phyloP scores from a whole-genome alignment of 2,113 vertebrate genomes.

The Python bivittatus region DNA sequence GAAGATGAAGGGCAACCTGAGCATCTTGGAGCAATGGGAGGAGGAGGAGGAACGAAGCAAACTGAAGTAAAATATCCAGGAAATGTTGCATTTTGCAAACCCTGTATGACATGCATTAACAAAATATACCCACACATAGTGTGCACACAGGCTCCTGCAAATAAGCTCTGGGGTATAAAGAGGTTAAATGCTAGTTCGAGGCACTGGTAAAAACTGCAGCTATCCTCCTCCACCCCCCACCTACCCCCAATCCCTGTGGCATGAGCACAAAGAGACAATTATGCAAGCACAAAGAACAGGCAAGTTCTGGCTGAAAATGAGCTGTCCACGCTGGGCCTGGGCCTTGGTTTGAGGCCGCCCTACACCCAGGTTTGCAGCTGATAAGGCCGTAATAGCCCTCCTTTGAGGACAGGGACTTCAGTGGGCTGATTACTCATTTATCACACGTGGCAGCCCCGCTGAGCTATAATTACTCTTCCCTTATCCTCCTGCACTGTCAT shows the following conservation, averaged over 20 bases:
- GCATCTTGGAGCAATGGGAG: neutral
- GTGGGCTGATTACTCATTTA: slow-evolving; percentile 99
- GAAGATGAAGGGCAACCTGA: too few relatives aligned
- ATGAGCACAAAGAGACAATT: slow-evolving; percentile 71
- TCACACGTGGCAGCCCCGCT: slow-evolving; percentile 99
- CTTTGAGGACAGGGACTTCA: slow-evolving; percentile 94
- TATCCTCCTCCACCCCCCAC: neutral
- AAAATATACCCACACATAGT: neutral
- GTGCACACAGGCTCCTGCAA: too few relatives aligned
- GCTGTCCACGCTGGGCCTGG: slow-evolving; percentile 79
- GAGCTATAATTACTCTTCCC: slow-evolving; percentile 99
- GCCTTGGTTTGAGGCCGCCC: slow-evolving; percentile 71
- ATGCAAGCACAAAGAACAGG: slow-evolving; percentile 41
- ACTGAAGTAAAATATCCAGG: neutral
- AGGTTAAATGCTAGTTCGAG: neutral
- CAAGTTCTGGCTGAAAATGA: slow-evolving; percentile 65
- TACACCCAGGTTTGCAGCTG: slow-evolving; percentile 87
- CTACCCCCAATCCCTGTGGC: slow-evolving; percentile 38
- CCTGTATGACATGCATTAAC: too few relatives aligned
- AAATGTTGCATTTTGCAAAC: neutral
- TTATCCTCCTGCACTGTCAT: slow-evolving; percentile 98
- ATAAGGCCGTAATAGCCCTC: slow-evolving; percentile 99
- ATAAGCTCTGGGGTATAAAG: neutral
- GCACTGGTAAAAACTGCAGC: neutral
- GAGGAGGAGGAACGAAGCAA: neutral